Base-by-base conservation (phyloP, 2,113 vertebrate genomes). In the Misgurnus anguillicaudatus region DNA sequence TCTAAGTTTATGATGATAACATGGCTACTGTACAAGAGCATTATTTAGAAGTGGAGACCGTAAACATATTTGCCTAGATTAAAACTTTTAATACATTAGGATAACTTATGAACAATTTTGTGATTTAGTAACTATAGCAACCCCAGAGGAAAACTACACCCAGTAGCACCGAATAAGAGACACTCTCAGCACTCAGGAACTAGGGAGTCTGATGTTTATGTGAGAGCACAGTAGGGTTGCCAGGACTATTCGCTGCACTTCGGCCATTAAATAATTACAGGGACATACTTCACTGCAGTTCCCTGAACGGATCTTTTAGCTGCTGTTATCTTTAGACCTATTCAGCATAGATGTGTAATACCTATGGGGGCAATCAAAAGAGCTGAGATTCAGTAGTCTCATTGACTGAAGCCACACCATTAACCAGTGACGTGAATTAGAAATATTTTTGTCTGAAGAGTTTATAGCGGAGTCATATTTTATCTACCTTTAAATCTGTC, bases 401-500 rank as follows among this genome's bases (percentile, higher is more conserved):
- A 63, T n/a, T 62, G 47, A 53, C 74, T 38, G 31, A 76, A 75
- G 82, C 85, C 81, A 80, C 77, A 82, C 78, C 47, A 66, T 81
- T 83, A 86, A 85, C 69, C 72, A 73, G 51, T 75, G 76, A 84
- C 58, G 62, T 82, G 79, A 85, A 86, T 84, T n/a, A 53, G 78
- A 75, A n/a, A 82, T 72, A 76, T 79, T 83, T 53, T 78, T 48
- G 62, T 64, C 77, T 78, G 78, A 63, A 80, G 73, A 83, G 71
- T 74, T 72, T 78, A 31, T 31, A 64, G 64, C 83, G 78, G 87
- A 84, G 78, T 86, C 84, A 81, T 88, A n/a, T 87, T 57, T 87
- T 85, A 80, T 57, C 69, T 65, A 67, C 67, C 21, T 67, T 83
- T 85, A 87, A 88, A 82, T 87, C 75, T 57, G 41, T 5, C 57